Evolutionary conservation across 2,113 vertebrate genomes (phyloP), one percentile per base, ranked within the genome.

Genomic region (Chloroceryle aenea): DNA sequence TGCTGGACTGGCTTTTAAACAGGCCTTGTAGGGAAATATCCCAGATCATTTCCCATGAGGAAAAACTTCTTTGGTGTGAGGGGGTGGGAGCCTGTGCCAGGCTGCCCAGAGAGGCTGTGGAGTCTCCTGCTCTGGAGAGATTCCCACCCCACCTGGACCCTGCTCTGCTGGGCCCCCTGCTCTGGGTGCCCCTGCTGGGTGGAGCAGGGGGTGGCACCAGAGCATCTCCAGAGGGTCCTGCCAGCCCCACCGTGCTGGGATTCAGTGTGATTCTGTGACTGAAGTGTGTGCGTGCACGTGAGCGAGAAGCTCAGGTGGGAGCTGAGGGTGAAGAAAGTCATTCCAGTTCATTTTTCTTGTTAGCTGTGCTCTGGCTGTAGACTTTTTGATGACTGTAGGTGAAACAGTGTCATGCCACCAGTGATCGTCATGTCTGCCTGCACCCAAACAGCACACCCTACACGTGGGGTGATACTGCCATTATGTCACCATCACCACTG

Each of bases 351-450:
- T 23, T 32, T 72, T 47, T 56, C 30, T 61, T 26, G 47, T 14
- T 34, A 25, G n/a, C 43, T 62, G 64, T 42, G 20, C 42, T 67
- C 58, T 75, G 56, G 40, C 5, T 40, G 30, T 6, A n/a, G 62
- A 26, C 16, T 72, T 52, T 64, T n/a, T 58, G 78, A 10, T 0
- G 15, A 3, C 47, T 38, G 30, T 12, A 3, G 53, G 26, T 78
- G 78, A 21, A 53, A 10, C 15, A 20, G 42, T 1, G 12, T 16
- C 29, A 6, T 8, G 34, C 1, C 30, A 8, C 20, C 53, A 17
- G 55, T 0, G 6, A 10, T 7, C 3, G 0, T 1, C 23, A 30
- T 13, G 27, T 25, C 68, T 85, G 52, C 87, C 78, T 43, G 9
- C 64, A 42, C 75, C 77, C 40, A 34, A 77, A 6, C 2, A 22